Base-by-base conservation (phyloP, 2,113 vertebrate genomes). In the Ardeotis arabs region DNA sequence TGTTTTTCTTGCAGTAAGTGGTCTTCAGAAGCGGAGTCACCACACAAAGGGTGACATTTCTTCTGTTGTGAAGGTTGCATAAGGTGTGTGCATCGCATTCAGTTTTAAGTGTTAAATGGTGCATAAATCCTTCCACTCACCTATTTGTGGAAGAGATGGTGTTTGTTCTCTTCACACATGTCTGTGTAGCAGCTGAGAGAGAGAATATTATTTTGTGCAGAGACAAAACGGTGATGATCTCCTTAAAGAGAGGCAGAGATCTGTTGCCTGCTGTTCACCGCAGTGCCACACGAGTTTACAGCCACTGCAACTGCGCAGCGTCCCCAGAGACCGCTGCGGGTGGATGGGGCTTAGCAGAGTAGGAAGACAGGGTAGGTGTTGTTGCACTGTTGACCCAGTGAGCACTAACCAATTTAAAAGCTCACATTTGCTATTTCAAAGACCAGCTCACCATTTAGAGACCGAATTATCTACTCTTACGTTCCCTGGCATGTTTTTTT, bases 21-120 rank as follows among this genome's bases (percentile, higher is more conserved):
- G 35, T 63, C 78, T 69, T 47, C 0, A 0, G 37, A 63, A 80
- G 11, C 2, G 2, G 41, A 53, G 52, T 17, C 47, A 6, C 39
- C 9, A 9, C 17, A 10, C 0, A 0, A 52, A 66, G 44, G 29
- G 53, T 62, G 35, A 62, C 21, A 3, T 60, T 72, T 70, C 64
- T 68, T 14, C 68, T 27, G 17, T 6, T 49, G 62, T 35, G 67
- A 70, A 76, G 52, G 45, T 39, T 75, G 73, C 44, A 15, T 9
- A 12, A 59, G 53, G 27, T 37, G 10, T 14, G 31, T 33, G 33
- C n/a, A 17, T 29, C 5, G 1, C 47, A 12, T 47, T 59, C 44
- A 31, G 77, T 85, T 56, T 35, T 29, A 60, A 59, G 37, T 33
- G n/a, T 68, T 53, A 45, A 76, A 19, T 14, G 44, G 19, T 52